Conservation (phyloP, 1,140 invertebrate genomes). For the Andricus grossulariae region DNA sequence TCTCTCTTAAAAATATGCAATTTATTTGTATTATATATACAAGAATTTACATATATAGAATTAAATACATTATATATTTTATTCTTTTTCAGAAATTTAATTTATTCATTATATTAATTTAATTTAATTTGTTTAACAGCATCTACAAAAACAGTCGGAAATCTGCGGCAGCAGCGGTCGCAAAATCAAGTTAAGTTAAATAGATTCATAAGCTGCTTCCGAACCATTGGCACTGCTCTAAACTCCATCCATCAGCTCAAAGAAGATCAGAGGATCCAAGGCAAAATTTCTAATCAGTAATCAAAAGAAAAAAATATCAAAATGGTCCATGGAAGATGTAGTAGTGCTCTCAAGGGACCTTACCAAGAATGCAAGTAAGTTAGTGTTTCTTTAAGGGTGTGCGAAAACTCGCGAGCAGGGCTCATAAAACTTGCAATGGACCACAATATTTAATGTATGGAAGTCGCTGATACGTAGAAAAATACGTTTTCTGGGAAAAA, state of each 20-base stretch:
- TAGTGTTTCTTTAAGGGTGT: neutral
- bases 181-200: slow-evolving; percentile 32
- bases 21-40: neutral
- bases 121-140: slow-evolving; percentile 40
- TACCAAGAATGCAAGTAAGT: slow-evolving; percentile 65
- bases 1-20: slow-evolving; percentile 27
- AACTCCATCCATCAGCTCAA: slow-evolving; percentile 7
- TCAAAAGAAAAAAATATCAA: slow-evolving; percentile 37
- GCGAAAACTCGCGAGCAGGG: too few species aligned
- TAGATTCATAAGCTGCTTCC: slow-evolving; percentile 38
- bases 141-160: neutral
- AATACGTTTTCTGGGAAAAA: too few species aligned
- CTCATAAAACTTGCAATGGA: too few species aligned
- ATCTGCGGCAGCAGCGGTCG: slow-evolving; percentile 33
- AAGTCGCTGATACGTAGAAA: too few species aligned
- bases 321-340: slow-evolving; percentile 60
- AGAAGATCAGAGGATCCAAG: neutral
- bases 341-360: slow-evolving; percentile 55
- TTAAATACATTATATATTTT: too few species aligned
- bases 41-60: neutral
- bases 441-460: too few species aligned
- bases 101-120: slow-evolving; percentile 41
- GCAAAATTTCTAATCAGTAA: slow-evolving; percentile 8
- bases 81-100: too few species aligned
- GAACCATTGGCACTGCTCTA: slow-evolving; percentile 50